Evolutionary conservation across 2,113 vertebrate species (phyloP), one percentile per base, ranked within the genome.

Genomic region (Delphinapterus leucas): DNA sequence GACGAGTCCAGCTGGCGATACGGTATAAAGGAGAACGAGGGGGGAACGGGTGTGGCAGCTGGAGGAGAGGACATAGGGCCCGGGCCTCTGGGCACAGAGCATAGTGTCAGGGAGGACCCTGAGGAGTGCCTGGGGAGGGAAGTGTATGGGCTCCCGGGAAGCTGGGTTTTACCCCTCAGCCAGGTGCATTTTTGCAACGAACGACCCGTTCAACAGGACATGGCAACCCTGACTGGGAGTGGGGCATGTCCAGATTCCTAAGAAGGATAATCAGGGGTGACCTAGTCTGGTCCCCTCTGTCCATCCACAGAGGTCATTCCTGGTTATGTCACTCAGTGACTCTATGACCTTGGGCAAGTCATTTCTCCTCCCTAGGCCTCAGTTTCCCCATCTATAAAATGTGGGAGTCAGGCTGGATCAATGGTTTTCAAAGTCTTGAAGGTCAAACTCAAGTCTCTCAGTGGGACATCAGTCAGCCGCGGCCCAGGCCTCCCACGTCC

Each of bases 401-500:
- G 33, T 44, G 18, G 6, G 49, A 81, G 73, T 67, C 58, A 25
- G 41, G 26, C 63, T 60, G 26, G 58, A 44, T 47, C 20, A n/a
- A n/a, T 63, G 55, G 31, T 25, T 90, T 90, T 90, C 73, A 28
- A 58, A 67, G 18, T 44, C 33, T 61, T 60, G 23, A 70, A 49
- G 10, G 28, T 80, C 58, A 55, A 10, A 84, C 17, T 77, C 55
- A 47, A 36, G 18, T 14, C 36, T 47, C 55, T 63, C n/a, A 5
- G 28, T 63, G 33, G 18, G 60, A 38, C n/a, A 31, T 23, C 65
- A n/a, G 9, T 41, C 53, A 33, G 38, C 38, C 73, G 49, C 20
- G 26, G n/a, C 21, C 61, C 6, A 1, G 31, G 25, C 3, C 21
- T n/a, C 55, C 36, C n/a, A 11, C 0, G 1, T 47, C 38, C 36